A percentile compares a stretch with the other conserved stretches of the same genome.
phyloP scores from a whole-genome alignment of 2,797 vertebrate genomes.

The Lacerta viridis region DNA sequence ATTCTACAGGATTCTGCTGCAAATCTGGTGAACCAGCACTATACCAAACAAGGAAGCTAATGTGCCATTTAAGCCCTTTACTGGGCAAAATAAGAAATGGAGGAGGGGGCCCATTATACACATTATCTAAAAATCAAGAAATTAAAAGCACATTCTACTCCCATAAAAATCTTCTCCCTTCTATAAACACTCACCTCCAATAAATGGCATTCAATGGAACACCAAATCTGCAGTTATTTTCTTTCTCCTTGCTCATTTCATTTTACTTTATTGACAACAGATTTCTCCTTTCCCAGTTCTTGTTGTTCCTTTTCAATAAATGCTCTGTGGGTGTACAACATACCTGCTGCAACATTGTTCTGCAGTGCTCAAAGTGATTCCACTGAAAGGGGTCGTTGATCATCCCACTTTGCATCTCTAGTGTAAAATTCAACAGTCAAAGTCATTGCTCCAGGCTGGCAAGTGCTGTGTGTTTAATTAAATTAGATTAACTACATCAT shows the following conservation, averaged over 20 bases:
- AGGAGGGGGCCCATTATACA: background rate
- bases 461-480: background rate
- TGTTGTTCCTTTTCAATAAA: background rate
- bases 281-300: background rate
- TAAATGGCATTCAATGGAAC: background rate
- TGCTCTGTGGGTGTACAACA: no score
- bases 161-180: background rate
- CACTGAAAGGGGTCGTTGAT: background rate
- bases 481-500: background rate
- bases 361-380: background rate
- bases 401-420: background rate
- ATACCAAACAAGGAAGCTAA: background rate
- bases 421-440: background rate
- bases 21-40: background rate
- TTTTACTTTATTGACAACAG: background rate
- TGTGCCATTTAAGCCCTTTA: background rate
- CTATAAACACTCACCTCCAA: background rate
- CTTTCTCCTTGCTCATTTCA: background rate
- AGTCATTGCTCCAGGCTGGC: background rate
- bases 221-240: background rate
- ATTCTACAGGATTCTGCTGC: no score
- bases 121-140: background rate
- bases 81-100: background rate
- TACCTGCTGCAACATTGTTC: background rate
- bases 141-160: background rate